Evolutionary conservation across 2,113 vertebrate genomes (phyloP).

Genomic region (Mesocricetus auratus): DNA sequence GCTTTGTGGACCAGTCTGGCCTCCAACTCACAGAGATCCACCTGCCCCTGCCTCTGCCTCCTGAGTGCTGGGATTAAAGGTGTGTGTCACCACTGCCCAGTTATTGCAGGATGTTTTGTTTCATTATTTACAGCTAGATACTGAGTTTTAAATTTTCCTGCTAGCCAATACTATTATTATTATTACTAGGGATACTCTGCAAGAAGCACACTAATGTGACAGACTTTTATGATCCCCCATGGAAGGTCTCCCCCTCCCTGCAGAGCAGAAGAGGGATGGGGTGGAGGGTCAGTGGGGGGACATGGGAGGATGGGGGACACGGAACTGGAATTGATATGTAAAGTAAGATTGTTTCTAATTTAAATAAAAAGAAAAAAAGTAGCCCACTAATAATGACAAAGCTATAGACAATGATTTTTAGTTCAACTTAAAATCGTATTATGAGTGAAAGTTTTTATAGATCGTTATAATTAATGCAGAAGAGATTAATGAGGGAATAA

Average conservation of each 20-base stretch:
- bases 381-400: constrained; percentile 46
- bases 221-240: no score
- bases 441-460: constrained; percentile 25
- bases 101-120: constrained; percentile 13
- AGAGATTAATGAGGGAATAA: not conserved
- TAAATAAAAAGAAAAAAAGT: no score
- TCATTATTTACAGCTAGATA: constrained; percentile 55
- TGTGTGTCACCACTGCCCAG: not conserved
- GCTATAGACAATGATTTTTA: constrained; percentile 9
- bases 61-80: not conserved
- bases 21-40: not conserved
- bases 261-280: no score
- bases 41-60: not conserved
- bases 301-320: no score
- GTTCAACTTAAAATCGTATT: not conserved
- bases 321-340: no score
- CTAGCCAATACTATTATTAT: not conserved
- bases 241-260: no score
- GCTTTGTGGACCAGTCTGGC: not conserved
- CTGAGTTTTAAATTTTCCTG: not conserved
- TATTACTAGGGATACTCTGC: not conserved
- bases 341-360: no score
- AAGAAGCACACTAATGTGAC: not conserved
- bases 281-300: no score
- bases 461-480: constrained; percentile 3